Conservation (phyloP, 1,140 invertebrate species). For the Ostrea edulis region DNA sequence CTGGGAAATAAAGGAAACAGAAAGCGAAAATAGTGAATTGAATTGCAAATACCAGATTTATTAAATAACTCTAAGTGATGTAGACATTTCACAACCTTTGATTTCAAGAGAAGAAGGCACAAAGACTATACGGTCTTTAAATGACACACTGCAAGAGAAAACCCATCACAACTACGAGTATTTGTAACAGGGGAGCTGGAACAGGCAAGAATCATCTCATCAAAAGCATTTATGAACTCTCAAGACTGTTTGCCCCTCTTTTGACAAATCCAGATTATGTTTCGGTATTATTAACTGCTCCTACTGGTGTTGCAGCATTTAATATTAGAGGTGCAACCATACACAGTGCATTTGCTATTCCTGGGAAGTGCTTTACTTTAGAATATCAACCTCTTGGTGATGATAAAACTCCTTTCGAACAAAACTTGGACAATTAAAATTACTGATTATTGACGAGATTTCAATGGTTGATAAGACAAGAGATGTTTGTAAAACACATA, state of each 20-base stretch:
- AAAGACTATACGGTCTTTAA: neutral
- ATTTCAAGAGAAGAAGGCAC: slow-evolving; percentile 15
- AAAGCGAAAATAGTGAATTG: neutral
- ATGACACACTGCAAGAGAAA: slow-evolving; percentile 33
- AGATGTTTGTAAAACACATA: no score
- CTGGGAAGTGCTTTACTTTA: neutral
- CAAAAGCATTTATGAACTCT: slow-evolving; percentile 55
- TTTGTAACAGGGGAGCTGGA: slow-evolving; percentile 56
- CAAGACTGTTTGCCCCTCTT: slow-evolving; percentile 49
- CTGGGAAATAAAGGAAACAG: neutral
- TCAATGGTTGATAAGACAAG: slow-evolving; percentile 54
- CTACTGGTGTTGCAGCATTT: slow-evolving; percentile 50
- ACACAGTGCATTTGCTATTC: slow-evolving; percentile 51
- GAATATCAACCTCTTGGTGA: slow-evolving; percentile 43
- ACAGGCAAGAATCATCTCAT: slow-evolving; percentile 59
- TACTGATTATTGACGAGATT: slow-evolving; percentile 56
- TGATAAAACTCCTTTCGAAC: slow-evolving; percentile 36
- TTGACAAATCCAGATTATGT: slow-evolving; percentile 44
- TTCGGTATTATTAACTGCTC: slow-evolving; percentile 48
- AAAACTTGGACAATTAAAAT: slow-evolving; percentile 46
- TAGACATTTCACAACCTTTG: neutral
- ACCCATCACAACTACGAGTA: slow-evolving; percentile 42
- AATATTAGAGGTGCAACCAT: slow-evolving; percentile 49
- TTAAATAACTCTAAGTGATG: neutral
- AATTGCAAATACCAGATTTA: slow-evolving; percentile 3